Evolutionary conservation across 2,888 invertebrate species (phyloP).

Genomic region (Nezara viridula): DNA sequence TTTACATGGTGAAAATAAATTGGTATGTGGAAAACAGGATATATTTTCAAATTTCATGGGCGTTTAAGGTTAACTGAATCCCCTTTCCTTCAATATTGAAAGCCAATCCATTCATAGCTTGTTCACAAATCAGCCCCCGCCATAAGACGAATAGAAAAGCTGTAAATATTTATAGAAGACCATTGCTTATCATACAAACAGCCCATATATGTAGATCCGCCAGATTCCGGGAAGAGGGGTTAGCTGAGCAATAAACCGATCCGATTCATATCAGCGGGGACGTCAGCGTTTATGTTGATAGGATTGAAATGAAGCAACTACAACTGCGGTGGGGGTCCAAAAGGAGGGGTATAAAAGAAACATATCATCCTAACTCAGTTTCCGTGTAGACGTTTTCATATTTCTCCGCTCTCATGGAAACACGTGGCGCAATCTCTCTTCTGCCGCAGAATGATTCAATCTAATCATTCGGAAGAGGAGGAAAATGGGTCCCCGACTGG

Average conservation of each 20-base stretch:
- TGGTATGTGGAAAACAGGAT: no score
- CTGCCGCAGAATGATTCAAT: constrained; percentile 39
- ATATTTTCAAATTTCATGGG: no score
- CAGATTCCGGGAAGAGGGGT: constrained; percentile 28
- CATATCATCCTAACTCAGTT: constrained; percentile 50
- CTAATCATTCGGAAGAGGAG: constrained; percentile 55
- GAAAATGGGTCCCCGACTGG: constrained; percentile 47
- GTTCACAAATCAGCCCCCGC: constrained; percentile 17
- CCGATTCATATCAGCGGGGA: constrained; percentile 55
- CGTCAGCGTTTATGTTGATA: constrained; percentile 59
- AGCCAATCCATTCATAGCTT: neutral
- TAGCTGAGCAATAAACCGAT: constrained; percentile 29
- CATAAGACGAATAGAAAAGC: constrained; percentile 50
- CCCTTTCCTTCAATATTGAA: neutral
- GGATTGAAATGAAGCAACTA: constrained; percentile 48
- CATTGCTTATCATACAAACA: constrained; percentile 53
- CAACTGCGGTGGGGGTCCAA: neutral
- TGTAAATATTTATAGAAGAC: constrained; percentile 56
- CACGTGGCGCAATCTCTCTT: constrained; percentile 47
- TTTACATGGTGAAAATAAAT: no score
- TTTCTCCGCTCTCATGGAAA: constrained; percentile 16
- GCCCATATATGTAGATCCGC: constrained; percentile 52
- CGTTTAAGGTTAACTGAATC: no score
- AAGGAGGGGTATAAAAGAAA: neutral
- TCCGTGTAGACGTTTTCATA: constrained; percentile 46